Percentiles rank a stretch among this genome's conserved stretches.
Evolutionary conservation across 1,140 invertebrate genomes (phyloP).

Genomic region (Hycleus cichorii): DNA sequence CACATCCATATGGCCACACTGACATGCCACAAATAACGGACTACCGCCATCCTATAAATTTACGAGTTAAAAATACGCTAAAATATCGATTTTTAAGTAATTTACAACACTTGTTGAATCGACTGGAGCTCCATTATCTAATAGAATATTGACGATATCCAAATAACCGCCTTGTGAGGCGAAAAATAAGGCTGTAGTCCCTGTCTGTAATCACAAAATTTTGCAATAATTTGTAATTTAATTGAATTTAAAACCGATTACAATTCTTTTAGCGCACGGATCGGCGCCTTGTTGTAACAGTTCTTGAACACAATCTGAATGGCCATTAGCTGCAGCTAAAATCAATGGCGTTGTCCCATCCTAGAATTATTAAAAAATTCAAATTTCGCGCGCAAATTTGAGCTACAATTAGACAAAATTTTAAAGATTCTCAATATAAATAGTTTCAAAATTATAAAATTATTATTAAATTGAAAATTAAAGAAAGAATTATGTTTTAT

Average conservation of each 20-base stretch:
- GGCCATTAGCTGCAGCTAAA: conserved; percentile 79
- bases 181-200: conserved; percentile 86
- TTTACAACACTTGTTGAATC: conserved; percentile 76
- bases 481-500: no score
- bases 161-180: conserved; percentile 83
- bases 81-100: conserved; percentile 11
- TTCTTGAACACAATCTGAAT: conserved; percentile 78
- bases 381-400: background rate
- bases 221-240: background rate
- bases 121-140: conserved; percentile 69
- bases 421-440: no score
- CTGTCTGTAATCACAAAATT: conserved; percentile 57
- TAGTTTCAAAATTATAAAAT: no score
- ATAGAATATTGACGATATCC: conserved; percentile 68
- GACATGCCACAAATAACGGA: conserved; percentile 83
- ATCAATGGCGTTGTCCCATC: conserved; percentile 90
- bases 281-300: conserved; percentile 84
- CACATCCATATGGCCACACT: conserved; percentile 82
- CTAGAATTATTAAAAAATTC: conserved; percentile 43
- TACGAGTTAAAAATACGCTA: background rate
- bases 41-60: conserved; percentile 79
- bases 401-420: background rate
- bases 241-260: conserved; percentile 41
- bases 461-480: no score
- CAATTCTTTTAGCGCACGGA: conserved; percentile 69